Percentiles rank a stretch among this genome's conserved stretches.
These are phyloP conservation scores for Pocillopora meandrina DNA, from an alignment of 92 coral and sea anemone genomes.

Conservation along the genomic window DNA sequence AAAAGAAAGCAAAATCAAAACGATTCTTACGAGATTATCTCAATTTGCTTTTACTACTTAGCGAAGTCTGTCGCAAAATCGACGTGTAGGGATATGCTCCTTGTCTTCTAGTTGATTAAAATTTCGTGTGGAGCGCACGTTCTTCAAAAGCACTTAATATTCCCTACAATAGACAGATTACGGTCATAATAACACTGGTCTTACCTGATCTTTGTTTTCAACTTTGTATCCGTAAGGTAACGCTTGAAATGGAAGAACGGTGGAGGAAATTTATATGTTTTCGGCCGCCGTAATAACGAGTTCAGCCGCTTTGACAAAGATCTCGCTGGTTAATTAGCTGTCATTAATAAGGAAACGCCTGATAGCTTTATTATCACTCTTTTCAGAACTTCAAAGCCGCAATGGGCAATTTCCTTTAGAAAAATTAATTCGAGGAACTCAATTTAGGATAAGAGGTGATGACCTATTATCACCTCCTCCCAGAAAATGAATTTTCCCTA, in stretches of 20 bases:
- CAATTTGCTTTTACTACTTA: too few species aligned
- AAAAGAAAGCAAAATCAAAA: too few species aligned
- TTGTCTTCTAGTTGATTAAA: not conserved
- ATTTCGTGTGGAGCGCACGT: not conserved
- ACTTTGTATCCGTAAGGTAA: not conserved
- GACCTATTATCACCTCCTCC: not conserved
- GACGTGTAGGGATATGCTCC: too few species aligned
- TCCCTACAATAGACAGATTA: not conserved
- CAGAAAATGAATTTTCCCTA: not conserved
- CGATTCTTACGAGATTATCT: too few species aligned
- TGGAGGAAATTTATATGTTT: constrained; percentile 5
- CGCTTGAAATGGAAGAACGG: not conserved
- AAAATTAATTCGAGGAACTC: not conserved
- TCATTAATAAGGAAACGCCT: constrained; percentile 5
- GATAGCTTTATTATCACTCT: not conserved
- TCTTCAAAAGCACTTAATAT: not conserved
- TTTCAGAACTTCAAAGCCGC: constrained; percentile 14
- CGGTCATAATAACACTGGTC: not conserved
- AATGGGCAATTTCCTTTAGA: not conserved
- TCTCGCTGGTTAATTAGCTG: not conserved
- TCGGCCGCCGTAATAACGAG: not conserved
- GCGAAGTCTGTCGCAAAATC: too few species aligned
- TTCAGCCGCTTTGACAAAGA: constrained; percentile 6
- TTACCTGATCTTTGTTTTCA: not conserved
- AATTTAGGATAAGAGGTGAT: constrained; percentile 6